Conservation (phyloP, 1,140 invertebrate genomes). For the Andrena cerasifolii region DNA sequence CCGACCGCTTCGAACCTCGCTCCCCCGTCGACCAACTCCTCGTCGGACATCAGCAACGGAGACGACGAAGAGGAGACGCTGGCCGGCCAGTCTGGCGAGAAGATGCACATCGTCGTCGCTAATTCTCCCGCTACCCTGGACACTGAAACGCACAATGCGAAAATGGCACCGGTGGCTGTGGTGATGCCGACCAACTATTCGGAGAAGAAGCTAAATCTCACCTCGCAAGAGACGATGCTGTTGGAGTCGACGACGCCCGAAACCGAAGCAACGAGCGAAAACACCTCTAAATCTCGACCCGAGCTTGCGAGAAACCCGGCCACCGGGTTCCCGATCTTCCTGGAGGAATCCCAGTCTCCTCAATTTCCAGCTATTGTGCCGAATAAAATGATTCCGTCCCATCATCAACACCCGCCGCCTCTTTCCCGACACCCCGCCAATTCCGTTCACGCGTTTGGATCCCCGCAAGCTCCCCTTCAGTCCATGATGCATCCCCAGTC, state of each 20-base stretch:
- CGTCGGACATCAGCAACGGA: neutral
- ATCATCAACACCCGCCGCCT: conserved; percentile 21
- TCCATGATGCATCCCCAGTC: conserved; percentile 47
- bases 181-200: conserved; percentile 72
- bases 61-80: conserved; percentile 16
- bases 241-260: neutral
- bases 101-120: conserved; percentile 73
- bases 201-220: conserved; percentile 25
- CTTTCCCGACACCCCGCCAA: neutral
- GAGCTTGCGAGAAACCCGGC: conserved; percentile 27
- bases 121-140: conserved; percentile 55
- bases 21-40: neutral
- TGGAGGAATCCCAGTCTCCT: neutral
- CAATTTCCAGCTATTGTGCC: conserved; percentile 3
- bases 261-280: neutral
- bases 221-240: neutral
- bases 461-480: conserved; percentile 45
- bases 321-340: conserved; percentile 24
- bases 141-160: conserved; percentile 31
- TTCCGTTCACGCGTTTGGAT: conserved; percentile 27
- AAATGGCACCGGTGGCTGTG: conserved; percentile 61
- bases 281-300: conserved; percentile 17
- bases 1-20: neutral
- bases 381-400: conserved; percentile 26
- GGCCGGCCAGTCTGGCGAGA: conserved; percentile 23